Conservation (phyloP, 2,113 vertebrate species). For the Macrotis lagotis region DNA sequence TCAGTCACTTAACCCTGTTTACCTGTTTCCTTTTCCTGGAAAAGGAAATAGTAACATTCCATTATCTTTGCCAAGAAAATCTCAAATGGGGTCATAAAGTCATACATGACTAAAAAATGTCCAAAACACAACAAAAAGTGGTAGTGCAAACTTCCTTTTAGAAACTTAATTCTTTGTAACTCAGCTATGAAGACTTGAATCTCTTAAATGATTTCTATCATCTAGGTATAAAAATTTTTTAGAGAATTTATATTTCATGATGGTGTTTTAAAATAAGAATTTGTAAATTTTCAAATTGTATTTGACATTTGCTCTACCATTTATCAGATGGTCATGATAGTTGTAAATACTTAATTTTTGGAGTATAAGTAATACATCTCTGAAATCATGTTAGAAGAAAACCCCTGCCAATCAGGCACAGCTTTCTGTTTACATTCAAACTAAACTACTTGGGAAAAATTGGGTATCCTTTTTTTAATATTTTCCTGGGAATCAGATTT, state of each 20-base stretch:
- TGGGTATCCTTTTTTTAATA: background rate
- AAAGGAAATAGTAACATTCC: background rate
- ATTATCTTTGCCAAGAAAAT: background rate
- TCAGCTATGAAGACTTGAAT: background rate
- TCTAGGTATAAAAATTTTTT: constrained; percentile 30
- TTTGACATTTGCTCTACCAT: background rate
- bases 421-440: background rate
- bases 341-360: background rate
- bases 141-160: constrained; percentile 1
- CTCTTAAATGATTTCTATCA: background rate
- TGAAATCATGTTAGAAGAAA: background rate
- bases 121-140: background rate
- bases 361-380: background rate
- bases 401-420: background rate
- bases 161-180: constrained; percentile 24
- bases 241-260: background rate
- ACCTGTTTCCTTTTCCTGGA: background rate
- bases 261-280: constrained; percentile 5
- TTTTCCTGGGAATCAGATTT: background rate
- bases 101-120: background rate
- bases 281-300: background rate
- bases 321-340: background rate
- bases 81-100: background rate
- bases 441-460: constrained; percentile 16
- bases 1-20: background rate